Evolutionary conservation across 2,113 vertebrate species (phyloP).

Genomic region (Paramormyrops kingsleyae): DNA sequence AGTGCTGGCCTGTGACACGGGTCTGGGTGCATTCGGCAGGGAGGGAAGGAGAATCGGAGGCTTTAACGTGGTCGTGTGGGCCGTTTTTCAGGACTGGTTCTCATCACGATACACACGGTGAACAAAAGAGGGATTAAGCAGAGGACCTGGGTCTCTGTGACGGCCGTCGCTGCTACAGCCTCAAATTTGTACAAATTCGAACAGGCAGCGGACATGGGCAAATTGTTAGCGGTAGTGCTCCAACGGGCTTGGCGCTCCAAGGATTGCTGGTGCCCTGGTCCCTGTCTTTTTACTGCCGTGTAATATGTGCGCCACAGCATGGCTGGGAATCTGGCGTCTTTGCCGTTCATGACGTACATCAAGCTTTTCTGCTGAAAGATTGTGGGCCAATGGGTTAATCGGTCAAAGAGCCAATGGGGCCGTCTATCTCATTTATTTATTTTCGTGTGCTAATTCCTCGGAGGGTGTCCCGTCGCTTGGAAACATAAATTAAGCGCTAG

Average conservation of each 20-base stretch:
- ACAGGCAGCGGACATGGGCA: neutral
- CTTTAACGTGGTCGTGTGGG: neutral
- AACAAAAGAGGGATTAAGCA: neutral
- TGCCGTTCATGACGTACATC: neutral
- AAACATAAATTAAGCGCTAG: neutral
- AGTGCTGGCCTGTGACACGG: neutral
- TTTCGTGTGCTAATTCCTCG: neutral
- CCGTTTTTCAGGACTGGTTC: neutral
- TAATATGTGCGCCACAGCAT: neutral
- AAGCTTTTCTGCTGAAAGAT: neutral
- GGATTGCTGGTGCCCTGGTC: neutral
- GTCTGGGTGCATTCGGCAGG: neutral
- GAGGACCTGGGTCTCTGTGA: neutral
- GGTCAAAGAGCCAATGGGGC: neutral
- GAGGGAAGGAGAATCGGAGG: neutral
- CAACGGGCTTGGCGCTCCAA: neutral
- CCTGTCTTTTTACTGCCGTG: neutral
- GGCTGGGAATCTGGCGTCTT: neutral
- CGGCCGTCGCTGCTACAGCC: neutral
- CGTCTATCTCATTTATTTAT: neutral
- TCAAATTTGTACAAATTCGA: neutral
- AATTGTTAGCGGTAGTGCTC: too few relatives aligned
- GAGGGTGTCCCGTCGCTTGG: neutral
- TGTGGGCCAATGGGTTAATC: constrained; percentile 5
- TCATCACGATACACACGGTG: neutral